phyloP scores from a whole-genome alignment of 2,113 vertebrate species.

The Cromileptes altivelis region DNA sequence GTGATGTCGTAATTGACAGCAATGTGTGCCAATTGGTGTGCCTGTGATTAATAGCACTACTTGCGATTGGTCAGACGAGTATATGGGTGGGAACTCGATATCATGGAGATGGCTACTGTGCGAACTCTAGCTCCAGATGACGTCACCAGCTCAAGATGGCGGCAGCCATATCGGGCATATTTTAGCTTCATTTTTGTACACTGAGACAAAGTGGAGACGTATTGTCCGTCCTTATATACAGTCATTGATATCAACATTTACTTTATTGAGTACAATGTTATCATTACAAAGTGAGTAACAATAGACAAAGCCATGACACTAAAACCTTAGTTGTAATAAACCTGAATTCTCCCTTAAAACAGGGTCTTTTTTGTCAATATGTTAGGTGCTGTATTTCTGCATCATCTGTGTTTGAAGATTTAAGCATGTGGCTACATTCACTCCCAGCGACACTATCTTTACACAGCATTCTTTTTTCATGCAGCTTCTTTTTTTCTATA shows the following conservation, averaged over 20 bases:
- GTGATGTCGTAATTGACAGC: no score
- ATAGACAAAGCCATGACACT: background rate
- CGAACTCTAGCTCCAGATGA: no score
- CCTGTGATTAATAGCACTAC: no score
- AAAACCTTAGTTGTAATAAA: background rate
- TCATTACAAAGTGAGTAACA: background rate
- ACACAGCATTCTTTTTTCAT: background rate
- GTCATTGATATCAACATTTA: background rate
- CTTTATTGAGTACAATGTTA: background rate
- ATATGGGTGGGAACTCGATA: no score
- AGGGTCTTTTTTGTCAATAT: background rate
- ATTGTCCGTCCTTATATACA: no score
- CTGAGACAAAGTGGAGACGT: no score
- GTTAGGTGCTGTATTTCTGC: background rate
- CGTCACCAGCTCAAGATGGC: no score
- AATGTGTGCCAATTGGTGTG: no score
- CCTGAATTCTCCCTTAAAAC: background rate
- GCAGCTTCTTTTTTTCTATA: background rate
- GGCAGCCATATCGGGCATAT: no score
- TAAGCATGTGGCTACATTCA: slow-evolving; percentile 9
- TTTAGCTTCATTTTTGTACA: no score
- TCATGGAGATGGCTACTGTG: no score
- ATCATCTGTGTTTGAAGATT: background rate
- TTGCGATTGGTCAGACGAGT: no score
- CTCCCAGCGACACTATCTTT: slow-evolving; percentile 17